Conservation (phyloP, 2,888 invertebrate genomes). For the Acrobasis repandana region DNA sequence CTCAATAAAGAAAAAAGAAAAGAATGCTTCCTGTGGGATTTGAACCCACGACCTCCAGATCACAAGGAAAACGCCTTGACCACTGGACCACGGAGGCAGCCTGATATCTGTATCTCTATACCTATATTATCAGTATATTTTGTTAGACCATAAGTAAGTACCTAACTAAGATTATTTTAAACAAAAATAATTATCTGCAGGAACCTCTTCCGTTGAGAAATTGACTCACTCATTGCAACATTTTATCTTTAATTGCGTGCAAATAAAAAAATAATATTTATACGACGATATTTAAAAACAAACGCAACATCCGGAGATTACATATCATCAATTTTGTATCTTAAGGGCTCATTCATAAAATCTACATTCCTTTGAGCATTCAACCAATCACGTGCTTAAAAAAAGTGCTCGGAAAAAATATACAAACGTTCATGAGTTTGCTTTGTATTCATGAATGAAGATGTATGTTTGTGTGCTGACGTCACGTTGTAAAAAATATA, state of each 20-base stretch:
- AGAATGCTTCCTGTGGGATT: no score
- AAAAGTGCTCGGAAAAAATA: not conserved
- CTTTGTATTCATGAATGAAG: constrained; percentile 8
- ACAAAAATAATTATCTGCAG: not conserved
- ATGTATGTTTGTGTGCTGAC: not conserved
- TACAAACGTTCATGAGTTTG: not conserved
- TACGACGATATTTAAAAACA: not conserved
- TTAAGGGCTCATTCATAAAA: not conserved
- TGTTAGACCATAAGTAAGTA: no score
- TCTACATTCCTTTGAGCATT: constrained; percentile 3
- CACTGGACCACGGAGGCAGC: no score
- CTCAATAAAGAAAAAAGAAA: no score
- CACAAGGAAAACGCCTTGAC: no score
- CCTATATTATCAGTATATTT: no score
- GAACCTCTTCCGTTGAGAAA: not conserved
- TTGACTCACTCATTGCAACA: constrained; percentile 4
- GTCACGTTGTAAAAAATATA: constrained; percentile 4
- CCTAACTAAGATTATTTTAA: no score
- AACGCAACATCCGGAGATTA: not conserved
- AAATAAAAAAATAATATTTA: not conserved
- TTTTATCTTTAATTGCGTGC: not conserved
- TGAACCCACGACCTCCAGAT: no score
- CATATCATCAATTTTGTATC: constrained; percentile 1
- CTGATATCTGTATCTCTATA: no score
- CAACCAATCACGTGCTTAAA: not conserved